These are phyloP conservation scores for Aspidapion aeneum DNA, from an alignment of 2,888 invertebrate genomes.

Conservation along the genomic window DNA sequence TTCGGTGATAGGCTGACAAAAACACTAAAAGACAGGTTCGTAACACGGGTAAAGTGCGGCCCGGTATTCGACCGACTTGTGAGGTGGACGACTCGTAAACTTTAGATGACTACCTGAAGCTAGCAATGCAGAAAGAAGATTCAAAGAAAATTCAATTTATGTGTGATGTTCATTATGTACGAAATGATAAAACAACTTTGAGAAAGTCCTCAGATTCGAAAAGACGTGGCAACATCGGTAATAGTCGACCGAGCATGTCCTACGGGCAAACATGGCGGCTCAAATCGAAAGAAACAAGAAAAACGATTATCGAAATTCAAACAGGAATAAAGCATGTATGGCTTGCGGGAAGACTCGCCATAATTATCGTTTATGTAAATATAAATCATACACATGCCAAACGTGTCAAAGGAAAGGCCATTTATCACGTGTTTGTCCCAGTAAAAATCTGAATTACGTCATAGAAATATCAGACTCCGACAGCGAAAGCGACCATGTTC, in stretches of 20 bases:
- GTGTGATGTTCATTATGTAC: background rate
- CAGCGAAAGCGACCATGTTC: no score
- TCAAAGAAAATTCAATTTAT: background rate
- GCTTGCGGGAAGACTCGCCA: background rate
- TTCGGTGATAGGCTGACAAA: background rate
- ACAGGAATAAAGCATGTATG: background rate
- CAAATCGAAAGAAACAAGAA: background rate
- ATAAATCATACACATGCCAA: background rate
- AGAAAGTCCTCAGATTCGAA: no score
- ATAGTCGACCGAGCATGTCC: no score
- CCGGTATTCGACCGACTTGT: background rate
- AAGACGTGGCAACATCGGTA: background rate
- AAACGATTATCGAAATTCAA: no score
- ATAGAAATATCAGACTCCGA: no score
- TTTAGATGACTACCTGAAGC: background rate
- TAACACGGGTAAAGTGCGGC: background rate
- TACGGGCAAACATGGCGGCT: background rate
- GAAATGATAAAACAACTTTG: background rate
- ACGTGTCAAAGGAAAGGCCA: background rate
- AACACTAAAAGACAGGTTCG: background rate
- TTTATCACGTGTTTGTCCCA: background rate
- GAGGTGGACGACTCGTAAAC: no score
- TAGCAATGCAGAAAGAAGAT: background rate
- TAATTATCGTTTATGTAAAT: background rate
- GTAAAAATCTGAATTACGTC: no score